Conservation (phyloP, 2,888 invertebrate species). For the Epiblema foenella region DNA sequence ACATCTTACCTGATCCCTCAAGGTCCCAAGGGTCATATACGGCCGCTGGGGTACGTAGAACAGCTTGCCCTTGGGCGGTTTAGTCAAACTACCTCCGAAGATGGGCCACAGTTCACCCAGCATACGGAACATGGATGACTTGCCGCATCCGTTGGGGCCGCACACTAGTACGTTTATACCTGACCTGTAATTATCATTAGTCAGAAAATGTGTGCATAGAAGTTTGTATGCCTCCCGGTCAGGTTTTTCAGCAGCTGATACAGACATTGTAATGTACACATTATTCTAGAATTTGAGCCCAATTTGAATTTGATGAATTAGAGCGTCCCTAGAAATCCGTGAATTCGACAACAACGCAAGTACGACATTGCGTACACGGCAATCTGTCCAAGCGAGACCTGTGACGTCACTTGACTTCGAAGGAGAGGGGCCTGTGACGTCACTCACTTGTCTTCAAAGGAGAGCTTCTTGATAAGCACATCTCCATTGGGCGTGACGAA, state of each 20-base stretch:
- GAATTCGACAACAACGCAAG: no score
- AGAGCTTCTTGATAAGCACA: conserved; percentile 93
- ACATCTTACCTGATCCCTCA: conserved; percentile 92
- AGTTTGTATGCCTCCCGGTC: no score
- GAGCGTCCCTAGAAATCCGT: no score
- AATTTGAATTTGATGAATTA: no score
- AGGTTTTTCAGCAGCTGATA: no score
- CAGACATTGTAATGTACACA: no score
- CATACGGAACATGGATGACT: conserved; percentile 97
- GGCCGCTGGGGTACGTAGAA: conserved; percentile 99
- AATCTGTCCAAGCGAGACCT: no score
- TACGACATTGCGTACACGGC: no score
- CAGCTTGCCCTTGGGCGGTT: conserved; percentile 97
- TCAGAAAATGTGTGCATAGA: not conserved
- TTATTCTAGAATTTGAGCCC: no score
- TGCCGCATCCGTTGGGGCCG: conserved; percentile 99
- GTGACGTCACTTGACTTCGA: no score
- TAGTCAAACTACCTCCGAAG: conserved; percentile 96
- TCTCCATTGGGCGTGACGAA: conserved; percentile 99
- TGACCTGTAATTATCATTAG: conserved; percentile 79
- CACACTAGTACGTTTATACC: conserved; percentile 99
- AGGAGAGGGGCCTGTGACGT: no score
- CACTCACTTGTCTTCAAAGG: conserved; percentile 92
- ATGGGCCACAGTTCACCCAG: conserved; percentile 99
- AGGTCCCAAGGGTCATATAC: conserved; percentile 98